phyloP scores from a whole-genome alignment of 2,113 vertebrate genomes.

The Tympanuchus pallidicinctus region DNA sequence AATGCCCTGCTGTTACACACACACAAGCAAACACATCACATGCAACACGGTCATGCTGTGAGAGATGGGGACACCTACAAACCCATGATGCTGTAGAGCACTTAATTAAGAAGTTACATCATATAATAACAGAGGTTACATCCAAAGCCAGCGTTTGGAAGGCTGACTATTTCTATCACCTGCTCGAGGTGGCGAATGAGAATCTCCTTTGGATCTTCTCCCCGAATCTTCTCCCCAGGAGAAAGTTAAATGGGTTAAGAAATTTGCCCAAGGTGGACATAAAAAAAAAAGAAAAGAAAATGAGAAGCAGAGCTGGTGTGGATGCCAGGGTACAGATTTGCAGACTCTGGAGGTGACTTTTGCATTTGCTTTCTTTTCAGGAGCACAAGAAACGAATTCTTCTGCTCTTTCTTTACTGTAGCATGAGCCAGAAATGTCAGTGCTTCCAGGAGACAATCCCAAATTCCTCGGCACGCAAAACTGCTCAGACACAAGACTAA shows the following conservation, averaged over 20 bases:
- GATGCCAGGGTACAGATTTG: neutral
- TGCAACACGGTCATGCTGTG: neutral
- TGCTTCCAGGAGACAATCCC: neutral
- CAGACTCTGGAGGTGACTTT: neutral
- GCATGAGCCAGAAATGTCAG: neutral
- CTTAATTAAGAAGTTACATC: neutral
- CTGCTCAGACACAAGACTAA: neutral
- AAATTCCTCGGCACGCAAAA: neutral
- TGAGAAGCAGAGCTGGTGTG: neutral
- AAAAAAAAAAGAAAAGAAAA: neutral
- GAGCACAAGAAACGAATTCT: neutral
- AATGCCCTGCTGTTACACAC: neutral
- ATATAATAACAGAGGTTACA: fast-evolving
- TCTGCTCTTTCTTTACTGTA: neutral
- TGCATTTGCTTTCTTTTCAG: neutral
- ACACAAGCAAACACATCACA: fast-evolving
- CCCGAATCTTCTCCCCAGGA: neutral
- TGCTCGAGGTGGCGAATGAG: neutral
- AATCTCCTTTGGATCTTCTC: neutral
- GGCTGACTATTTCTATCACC: fast-evolving
- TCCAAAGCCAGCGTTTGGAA: neutral
- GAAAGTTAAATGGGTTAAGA: neutral
- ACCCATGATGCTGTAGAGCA: neutral
- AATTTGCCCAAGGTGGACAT: neutral
- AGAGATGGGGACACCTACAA: neutral